phyloP scores from a whole-genome alignment of 2,797 vertebrate species.

The Peromyscus eremicus region DNA sequence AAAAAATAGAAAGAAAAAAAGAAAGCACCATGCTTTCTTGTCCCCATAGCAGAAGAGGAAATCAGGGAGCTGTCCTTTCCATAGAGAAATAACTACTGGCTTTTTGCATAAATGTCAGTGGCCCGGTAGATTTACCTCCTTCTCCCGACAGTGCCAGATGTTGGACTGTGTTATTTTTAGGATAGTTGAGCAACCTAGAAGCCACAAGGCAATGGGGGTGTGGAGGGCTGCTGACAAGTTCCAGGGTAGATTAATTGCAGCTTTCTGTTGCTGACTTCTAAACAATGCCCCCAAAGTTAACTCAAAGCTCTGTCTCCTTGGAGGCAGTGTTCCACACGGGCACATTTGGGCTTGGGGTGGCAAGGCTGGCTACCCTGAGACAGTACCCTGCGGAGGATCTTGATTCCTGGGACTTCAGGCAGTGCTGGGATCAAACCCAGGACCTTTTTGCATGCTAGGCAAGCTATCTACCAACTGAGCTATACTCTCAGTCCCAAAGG shows the following conservation, averaged over 20 bases:
- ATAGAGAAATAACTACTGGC: neutral
- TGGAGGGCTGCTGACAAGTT: neutral
- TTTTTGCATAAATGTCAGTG: neutral
- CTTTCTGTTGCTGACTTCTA: slow-evolving; percentile 24
- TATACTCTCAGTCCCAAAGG: neutral
- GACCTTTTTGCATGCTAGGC: neutral
- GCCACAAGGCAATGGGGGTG: neutral
- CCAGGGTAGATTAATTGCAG: neutral
- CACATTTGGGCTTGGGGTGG: neutral
- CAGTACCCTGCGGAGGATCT: neutral
- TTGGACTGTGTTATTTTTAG: slow-evolving; percentile 35
- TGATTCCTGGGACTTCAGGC: neutral
- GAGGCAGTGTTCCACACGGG: neutral
- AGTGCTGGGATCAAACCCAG: neutral
- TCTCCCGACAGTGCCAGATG: slow-evolving; percentile 28
- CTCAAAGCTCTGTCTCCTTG: neutral
- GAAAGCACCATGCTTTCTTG: neutral
- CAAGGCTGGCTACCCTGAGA: neutral
- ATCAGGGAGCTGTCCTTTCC: neutral
- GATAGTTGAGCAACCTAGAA: slow-evolving; percentile 36
- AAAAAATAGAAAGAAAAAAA: neutral
- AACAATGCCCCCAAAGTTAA: slow-evolving; percentile 1
- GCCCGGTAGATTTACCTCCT: neutral
- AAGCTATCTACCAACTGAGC: neutral
- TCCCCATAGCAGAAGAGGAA: neutral